Evolutionary conservation across 2,888 invertebrate genomes (phyloP).

Genomic region (Apamea sordens): DNA sequence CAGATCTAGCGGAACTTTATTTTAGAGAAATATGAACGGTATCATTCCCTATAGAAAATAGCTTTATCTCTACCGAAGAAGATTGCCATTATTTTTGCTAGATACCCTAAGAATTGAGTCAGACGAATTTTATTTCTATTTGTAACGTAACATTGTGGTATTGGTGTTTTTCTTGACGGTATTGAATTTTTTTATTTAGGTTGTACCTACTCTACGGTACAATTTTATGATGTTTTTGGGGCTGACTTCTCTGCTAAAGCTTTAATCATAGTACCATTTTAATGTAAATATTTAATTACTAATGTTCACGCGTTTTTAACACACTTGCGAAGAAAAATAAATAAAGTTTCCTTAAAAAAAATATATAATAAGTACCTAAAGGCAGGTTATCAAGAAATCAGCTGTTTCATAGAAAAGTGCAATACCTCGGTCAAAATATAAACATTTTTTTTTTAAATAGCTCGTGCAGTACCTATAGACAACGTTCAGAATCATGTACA

Average conservation of each 20-base stretch:
- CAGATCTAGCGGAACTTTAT: slow-evolving; percentile 8
- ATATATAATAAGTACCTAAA: too few species aligned
- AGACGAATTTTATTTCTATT: slow-evolving; percentile 5
- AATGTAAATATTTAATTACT: neutral
- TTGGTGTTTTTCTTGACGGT: neutral
- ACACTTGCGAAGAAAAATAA: too few species aligned
- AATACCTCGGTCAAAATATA: too few species aligned
- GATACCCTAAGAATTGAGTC: neutral
- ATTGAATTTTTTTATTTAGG: neutral
- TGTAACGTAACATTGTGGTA: neutral
- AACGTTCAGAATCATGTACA: too few species aligned
- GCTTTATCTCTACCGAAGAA: neutral
- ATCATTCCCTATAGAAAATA: slow-evolving; percentile 24
- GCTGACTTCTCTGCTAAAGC: neutral
- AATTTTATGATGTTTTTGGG: too few species aligned
- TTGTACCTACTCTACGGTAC: neutral
- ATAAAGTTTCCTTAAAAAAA: neutral
- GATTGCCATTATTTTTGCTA: slow-evolving; percentile 16
- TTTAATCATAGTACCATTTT: neutral
- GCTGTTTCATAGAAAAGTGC: too few species aligned
- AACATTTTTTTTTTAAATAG: too few species aligned
- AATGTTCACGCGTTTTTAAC: too few species aligned
- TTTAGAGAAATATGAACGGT: slow-evolving; percentile 22
- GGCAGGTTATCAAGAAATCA: too few species aligned
- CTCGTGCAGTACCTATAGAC: too few species aligned